Evolutionary conservation across 2,113 vertebrate species (phyloP), one percentile per base, ranked within the genome.

Genomic region (Euleptes europaea): DNA sequence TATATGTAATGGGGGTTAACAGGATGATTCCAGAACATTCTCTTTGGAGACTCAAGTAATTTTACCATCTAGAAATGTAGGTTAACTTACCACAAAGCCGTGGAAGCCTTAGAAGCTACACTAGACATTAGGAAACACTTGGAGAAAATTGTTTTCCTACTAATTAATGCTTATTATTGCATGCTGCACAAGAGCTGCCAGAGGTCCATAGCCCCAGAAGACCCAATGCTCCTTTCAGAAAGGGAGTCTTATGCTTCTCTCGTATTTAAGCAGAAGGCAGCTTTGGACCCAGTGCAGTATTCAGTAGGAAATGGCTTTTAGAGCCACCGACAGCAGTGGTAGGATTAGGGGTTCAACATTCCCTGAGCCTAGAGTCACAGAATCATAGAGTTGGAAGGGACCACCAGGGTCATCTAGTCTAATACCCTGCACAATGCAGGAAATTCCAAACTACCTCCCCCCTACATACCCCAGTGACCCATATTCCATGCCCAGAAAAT

Each of bases 41-140:
- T 44, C 33, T 23, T 8, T 47, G 71, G 12, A 90, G 87, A 76
- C 54, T 1, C 17, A 88, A 84, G 35, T 71, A 82, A 35, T 88
- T 83, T 66, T 63, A 5, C 6, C 60, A 73, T 35, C 71, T 69
- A 76, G 49, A 44, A 1, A 5, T 44, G n/a, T 0, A 1, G 75
- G 5, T 2, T 42, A 11, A 75, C 83, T 77, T 21, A 54, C 5
- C 6, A 51, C 28, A 38, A 81, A 81, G 80, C 67, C 38, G 11
- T 66, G 72, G 4, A 11, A 21, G 38, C 81, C 51, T 77, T 40
- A 60, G 84, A 78, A 4, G 10, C 19, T 75, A 21, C 9, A 86
- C 40, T 31, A n/a, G n/a, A 76, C 42, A n/a, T 3, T 5, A 38
- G 6, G 63, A 80, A 70, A 77, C 33, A 42, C 21, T 47, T 69